phyloP scores from a whole-genome alignment of 2,113 vertebrate genomes.

The Andinoacara biseriatus region DNA sequence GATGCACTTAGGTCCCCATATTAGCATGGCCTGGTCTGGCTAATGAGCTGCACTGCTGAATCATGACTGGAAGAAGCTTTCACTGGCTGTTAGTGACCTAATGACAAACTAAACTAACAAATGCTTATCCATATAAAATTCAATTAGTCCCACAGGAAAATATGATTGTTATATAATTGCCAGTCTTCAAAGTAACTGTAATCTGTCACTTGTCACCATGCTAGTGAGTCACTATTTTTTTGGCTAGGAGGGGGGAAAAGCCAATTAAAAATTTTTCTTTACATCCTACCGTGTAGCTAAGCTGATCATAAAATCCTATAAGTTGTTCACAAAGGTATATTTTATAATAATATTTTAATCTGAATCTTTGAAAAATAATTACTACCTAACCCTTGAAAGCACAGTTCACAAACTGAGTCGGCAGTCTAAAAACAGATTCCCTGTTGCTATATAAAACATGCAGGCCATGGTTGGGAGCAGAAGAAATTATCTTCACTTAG shows the following conservation, averaged over 20 bases:
- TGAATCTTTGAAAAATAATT: not conserved
- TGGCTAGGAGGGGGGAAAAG: not conserved
- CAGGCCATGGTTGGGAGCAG: accelerated
- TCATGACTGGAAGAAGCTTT: not conserved
- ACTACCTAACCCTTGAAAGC: not conserved
- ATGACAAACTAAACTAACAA: not conserved
- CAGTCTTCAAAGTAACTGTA: not conserved
- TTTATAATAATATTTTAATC: not conserved
- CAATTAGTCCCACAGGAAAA: not conserved
- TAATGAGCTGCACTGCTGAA: not conserved
- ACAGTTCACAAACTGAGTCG: not conserved
- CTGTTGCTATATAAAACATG: not conserved
- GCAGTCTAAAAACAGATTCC: not conserved
- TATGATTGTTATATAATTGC: not conserved
- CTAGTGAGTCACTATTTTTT: not conserved
- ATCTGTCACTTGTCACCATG: not conserved
- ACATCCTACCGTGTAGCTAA: not conserved
- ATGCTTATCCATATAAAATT: not conserved
- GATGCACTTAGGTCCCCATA: too few species aligned
- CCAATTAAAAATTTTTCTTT: not conserved
- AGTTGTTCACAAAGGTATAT: not conserved
- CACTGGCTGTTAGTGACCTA: not conserved
- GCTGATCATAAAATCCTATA: not conserved
- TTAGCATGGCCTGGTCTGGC: not conserved
- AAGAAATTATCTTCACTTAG: not conserved